phyloP scores from a whole-genome alignment of 2,113 vertebrate genomes.

The Sinocyclocheilus maitianheensis region DNA sequence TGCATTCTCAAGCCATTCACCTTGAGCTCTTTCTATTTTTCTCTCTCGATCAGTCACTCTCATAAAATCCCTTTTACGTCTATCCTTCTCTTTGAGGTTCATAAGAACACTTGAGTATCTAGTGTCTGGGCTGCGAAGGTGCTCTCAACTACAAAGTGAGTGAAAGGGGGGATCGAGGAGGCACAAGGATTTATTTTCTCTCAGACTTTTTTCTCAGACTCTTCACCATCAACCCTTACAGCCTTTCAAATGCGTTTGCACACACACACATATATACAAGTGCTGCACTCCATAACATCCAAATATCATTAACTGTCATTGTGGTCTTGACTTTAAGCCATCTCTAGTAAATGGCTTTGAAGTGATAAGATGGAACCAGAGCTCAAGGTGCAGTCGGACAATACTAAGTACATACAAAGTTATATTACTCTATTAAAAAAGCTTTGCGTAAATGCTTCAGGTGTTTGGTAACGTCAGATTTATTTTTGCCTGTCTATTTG shows the following conservation, averaged over 20 bases:
- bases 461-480: background rate
- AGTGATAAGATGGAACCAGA: background rate
- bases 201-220: slow-evolving; percentile 4
- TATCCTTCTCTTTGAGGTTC: slow-evolving; percentile 41
- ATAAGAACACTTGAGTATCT: slow-evolving; percentile 51
- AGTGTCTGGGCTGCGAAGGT: slow-evolving; percentile 38
- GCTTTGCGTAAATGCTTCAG: background rate
- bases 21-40: slow-evolving; percentile 33
- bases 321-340: background rate
- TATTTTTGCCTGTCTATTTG: background rate
- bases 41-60: slow-evolving; percentile 21
- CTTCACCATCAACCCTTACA: slow-evolving; percentile 3
- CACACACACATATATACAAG: background rate
- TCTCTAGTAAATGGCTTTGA: background rate
- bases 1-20: slow-evolving; percentile 33
- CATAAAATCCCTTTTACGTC: slow-evolving; percentile 19
- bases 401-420: background rate
- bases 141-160: slow-evolving; percentile 51
- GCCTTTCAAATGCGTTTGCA: background rate
- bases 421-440: background rate
- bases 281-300: background rate
- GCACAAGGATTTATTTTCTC: slow-evolving; percentile 21
- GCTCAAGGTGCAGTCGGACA: background rate
- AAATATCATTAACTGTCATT: background rate
- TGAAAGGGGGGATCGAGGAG: slow-evolving; percentile 1